Evolutionary conservation across 2,888 invertebrate species (phyloP).

Genomic region (Patella pellucida): DNA sequence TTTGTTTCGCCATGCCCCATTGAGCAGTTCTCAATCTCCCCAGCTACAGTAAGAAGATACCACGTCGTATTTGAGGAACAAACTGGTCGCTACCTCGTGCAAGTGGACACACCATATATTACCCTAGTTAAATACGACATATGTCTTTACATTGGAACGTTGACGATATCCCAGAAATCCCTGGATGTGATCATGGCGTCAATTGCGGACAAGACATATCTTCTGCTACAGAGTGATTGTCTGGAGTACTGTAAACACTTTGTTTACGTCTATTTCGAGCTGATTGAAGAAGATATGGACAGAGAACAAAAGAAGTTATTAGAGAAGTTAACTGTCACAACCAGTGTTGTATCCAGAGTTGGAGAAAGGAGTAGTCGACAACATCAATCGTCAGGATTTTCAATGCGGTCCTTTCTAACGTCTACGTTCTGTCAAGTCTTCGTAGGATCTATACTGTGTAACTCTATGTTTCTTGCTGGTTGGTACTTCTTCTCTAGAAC

Average conservation of each 20-base stretch:
- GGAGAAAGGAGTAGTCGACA: conserved; percentile 13
- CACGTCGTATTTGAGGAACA: conserved; percentile 8
- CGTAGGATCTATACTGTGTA: not conserved
- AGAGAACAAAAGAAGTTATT: conserved; percentile 10
- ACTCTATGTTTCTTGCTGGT: no score
- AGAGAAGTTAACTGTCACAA: conserved; percentile 18
- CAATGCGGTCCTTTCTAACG: not conserved
- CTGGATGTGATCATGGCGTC: conserved; percentile 18
- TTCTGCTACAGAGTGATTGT: conserved; percentile 15
- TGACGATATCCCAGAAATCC: conserved; percentile 8
- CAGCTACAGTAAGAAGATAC: not conserved
- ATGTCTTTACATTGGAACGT: conserved; percentile 18
- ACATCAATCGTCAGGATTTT: conserved; percentile 17
- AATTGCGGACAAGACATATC: conserved; percentile 15
- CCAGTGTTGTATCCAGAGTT: conserved; percentile 12
- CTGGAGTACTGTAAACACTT: conserved; percentile 19
- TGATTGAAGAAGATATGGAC: conserved; percentile 9
- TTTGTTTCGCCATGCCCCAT: conserved; percentile 12
- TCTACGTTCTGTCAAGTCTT: conserved; percentile 8
- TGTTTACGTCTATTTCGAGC: conserved; percentile 16
- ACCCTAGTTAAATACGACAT: conserved; percentile 12
- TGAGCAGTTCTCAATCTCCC: not conserved
- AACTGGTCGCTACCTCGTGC: conserved; percentile 6
- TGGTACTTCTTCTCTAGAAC: no score
- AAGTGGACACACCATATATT: not conserved